Percentiles rank a stretch among this genome's conserved stretches.
phyloP scores from a whole-genome alignment of 1,140 invertebrate genomes.

The Anadara kagoshimensis region DNA sequence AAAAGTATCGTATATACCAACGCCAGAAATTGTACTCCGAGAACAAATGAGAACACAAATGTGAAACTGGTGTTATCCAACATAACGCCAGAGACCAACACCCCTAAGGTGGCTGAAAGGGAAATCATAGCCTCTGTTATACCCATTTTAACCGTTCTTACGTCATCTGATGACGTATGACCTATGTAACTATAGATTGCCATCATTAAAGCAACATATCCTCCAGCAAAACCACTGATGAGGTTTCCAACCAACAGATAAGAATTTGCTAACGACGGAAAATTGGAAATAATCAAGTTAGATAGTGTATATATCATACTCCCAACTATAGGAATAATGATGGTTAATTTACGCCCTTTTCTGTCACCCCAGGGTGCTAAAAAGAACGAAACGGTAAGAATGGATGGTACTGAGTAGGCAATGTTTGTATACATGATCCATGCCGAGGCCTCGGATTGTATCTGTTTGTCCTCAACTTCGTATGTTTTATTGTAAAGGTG shows the following conservation, averaged over 20 bases:
- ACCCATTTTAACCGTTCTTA: conserved; percentile 87
- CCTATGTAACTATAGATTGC: conserved; percentile 92
- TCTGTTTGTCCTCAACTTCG: conserved; percentile 56
- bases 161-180: conserved; percentile 87
- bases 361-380: conserved; percentile 81
- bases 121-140: conserved; percentile 82
- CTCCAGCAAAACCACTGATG: conserved; percentile 81
- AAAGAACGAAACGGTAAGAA: conserved; percentile 70
- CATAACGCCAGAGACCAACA: conserved; percentile 72
- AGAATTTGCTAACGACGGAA: conserved; percentile 56
- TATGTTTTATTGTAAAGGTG: conserved; percentile 48
- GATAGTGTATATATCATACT: conserved; percentile 85
- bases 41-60: conserved; percentile 67
- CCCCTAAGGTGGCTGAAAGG: conserved; percentile 73
- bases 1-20: conserved; percentile 71
- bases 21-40: conserved; percentile 59
- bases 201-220: conserved; percentile 92
- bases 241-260: conserved; percentile 71
- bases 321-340: conserved; percentile 87
- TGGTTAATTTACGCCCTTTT: conserved; percentile 88
- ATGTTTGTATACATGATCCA: conserved; percentile 72
- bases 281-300: conserved; percentile 83
- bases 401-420: conserved; percentile 71
- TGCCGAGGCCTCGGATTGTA: conserved; percentile 70
- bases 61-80: conserved; percentile 66